A percentile compares a stretch with the other conserved stretches of the same genome.
phyloP scores from a whole-genome alignment of 2,797 vertebrate species.

The Tiaroga cobitis region DNA sequence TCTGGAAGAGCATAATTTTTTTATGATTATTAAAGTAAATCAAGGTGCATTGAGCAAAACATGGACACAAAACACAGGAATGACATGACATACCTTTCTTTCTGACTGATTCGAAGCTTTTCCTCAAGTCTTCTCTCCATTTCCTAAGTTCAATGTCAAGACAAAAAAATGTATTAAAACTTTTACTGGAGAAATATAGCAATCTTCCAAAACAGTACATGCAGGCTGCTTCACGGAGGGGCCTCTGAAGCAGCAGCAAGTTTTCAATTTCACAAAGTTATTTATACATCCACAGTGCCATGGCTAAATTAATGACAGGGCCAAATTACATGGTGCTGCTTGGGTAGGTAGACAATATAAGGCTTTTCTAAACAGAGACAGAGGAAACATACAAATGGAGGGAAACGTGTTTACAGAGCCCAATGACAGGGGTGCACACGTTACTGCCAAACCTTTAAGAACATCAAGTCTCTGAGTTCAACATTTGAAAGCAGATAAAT shows the following conservation, averaged over 20 bases:
- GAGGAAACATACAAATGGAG: background rate
- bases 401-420: slow-evolving; percentile 1
- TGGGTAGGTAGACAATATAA: slow-evolving; percentile 12
- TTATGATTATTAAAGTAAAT: background rate
- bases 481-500: background rate
- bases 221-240: slow-evolving; percentile 28
- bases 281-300: slow-evolving; percentile 73
- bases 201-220: slow-evolving; percentile 57
- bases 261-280: slow-evolving; percentile 77
- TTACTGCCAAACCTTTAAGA: background rate
- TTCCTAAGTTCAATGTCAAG: slow-evolving; percentile 78
- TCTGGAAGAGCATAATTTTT: slow-evolving; percentile 64
- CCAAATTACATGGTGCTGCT: slow-evolving; percentile 49
- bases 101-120: slow-evolving; percentile 93
- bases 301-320: slow-evolving; percentile 58
- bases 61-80: background rate
- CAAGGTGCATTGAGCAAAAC: background rate
- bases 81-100: slow-evolving; percentile 82
- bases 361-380: background rate
- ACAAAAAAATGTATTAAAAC: slow-evolving; percentile 21
- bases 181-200: slow-evolving; percentile 2
- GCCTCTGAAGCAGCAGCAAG: slow-evolving; percentile 55
- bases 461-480: background rate
- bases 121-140: slow-evolving; percentile 96
- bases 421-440: background rate